Conservation (phyloP, 2,888 invertebrate genomes). For the Marasmarcha lunaedactyla region DNA sequence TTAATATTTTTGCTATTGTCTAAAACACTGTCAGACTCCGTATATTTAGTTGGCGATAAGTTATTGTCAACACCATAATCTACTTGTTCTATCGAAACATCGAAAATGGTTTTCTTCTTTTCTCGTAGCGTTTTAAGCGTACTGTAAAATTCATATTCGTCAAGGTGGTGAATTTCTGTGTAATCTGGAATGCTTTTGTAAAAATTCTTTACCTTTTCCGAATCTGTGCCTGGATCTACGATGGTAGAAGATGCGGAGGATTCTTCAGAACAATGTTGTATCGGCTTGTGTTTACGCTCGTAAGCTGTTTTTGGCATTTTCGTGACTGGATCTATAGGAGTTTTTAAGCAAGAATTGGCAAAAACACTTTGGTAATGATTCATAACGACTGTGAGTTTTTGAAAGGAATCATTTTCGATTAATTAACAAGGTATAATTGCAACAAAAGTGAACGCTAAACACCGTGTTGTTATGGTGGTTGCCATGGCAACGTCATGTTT, state of each 20-base stretch:
- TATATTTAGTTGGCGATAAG: slow-evolving; percentile 17
- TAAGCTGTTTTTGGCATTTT: slow-evolving; percentile 79
- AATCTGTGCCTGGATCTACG: slow-evolving; percentile 32
- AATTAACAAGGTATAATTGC: too few species aligned
- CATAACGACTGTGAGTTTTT: slow-evolving; percentile 24
- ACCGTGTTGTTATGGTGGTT: too few species aligned
- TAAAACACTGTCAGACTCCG: slow-evolving; percentile 16
- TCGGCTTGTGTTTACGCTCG: slow-evolving; percentile 66
- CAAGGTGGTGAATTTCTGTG: slow-evolving; percentile 79
- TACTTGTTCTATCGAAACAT: slow-evolving; percentile 38
- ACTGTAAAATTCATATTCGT: slow-evolving; percentile 80
- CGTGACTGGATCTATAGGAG: slow-evolving; percentile 78
- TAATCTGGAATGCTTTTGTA: slow-evolving; percentile 86
- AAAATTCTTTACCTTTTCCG: slow-evolving; percentile 76
- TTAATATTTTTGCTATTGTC: slow-evolving; percentile 18
- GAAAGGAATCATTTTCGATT: too few species aligned
- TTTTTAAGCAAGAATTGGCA: slow-evolving; percentile 78
- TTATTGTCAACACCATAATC: slow-evolving; percentile 28
- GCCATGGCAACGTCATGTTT: background rate
- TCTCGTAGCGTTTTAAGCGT: slow-evolving; percentile 75
- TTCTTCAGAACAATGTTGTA: slow-evolving; percentile 45
- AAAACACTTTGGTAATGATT: slow-evolving; percentile 73
- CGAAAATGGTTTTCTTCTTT: slow-evolving; percentile 69
- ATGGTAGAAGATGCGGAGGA: slow-evolving; percentile 36
- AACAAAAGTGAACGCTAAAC: too few species aligned